Conservation (phyloP, 2,797 vertebrate genomes). For the Carcharodon carcharias region DNA sequence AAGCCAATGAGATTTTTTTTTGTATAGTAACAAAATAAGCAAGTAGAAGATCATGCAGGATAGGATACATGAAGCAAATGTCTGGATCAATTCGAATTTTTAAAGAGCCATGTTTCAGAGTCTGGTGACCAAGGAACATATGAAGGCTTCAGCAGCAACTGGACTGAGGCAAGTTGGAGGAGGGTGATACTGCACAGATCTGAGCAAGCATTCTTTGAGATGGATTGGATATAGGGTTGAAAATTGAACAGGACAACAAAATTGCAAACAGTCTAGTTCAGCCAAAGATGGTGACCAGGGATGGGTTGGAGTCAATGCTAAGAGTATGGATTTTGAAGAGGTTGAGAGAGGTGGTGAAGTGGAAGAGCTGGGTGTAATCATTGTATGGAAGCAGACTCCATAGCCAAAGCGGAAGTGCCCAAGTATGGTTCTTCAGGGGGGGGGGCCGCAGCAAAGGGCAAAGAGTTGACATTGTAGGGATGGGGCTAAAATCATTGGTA, state of each 20-base stretch:
- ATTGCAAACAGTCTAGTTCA: background rate
- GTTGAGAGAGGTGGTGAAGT: background rate
- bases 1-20: background rate
- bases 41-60: background rate
- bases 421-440: background rate
- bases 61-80: background rate
- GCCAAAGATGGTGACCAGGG: background rate
- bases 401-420: background rate
- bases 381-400: background rate
- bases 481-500: background rate
- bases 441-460: too few species aligned
- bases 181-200: background rate
- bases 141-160: background rate
- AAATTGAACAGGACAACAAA: background rate
- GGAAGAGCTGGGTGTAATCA: too few species aligned
- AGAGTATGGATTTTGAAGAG: background rate
- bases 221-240: background rate
- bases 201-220: background rate
- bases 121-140: background rate
- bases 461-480: too few species aligned
- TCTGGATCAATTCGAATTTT: background rate
- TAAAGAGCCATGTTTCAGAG: background rate
- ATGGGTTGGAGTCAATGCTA: background rate
- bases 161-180: background rate
- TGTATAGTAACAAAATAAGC: background rate